Evolutionary conservation across 2,888 invertebrate genomes (phyloP).

Genomic region (Taenaris catops): DNA sequence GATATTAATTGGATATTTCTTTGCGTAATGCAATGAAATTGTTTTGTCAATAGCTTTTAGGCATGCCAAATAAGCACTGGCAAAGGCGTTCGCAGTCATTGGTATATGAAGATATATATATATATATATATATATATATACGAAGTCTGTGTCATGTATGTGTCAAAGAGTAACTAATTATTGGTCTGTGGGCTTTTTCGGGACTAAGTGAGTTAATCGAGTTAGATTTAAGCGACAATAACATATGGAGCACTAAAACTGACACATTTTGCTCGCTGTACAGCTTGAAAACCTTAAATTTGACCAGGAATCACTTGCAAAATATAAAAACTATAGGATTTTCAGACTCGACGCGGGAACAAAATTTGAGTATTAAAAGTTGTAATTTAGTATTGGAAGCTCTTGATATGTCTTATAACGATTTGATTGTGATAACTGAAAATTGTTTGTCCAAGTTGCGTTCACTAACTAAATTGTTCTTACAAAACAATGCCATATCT

Average conservation of each 20-base stretch:
- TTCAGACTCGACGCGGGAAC: slow-evolving; percentile 82
- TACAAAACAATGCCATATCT: slow-evolving; percentile 88
- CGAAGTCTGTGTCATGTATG: too few relatives aligned
- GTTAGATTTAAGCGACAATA: slow-evolving; percentile 86
- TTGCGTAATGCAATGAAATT: too few relatives aligned
- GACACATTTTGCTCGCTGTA: slow-evolving; percentile 86
- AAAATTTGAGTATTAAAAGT: slow-evolving; percentile 79
- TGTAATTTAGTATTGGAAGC: slow-evolving; percentile 85
- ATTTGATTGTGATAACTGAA: slow-evolving; percentile 84
- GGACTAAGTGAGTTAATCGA: slow-evolving; percentile 83
- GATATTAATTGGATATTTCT: too few relatives aligned
- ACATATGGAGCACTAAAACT: slow-evolving; percentile 86
- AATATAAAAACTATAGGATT: slow-evolving; percentile 87
- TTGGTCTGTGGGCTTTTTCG: slow-evolving; percentile 86
- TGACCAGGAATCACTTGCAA: slow-evolving; percentile 88
- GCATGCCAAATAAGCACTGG: too few relatives aligned
- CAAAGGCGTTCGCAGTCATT: too few relatives aligned
- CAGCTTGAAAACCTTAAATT: slow-evolving; percentile 84
- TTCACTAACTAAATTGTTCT: slow-evolving; percentile 82
- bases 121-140: too few relatives aligned
- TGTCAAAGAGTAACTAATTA: too few relatives aligned
- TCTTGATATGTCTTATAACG: slow-evolving; percentile 87
- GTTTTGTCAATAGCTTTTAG: too few relatives aligned
- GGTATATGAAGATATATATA: too few relatives aligned
- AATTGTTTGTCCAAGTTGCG: slow-evolving; percentile 85